These are phyloP conservation scores for Temnothorax longispinosus DNA, from an alignment of 1,140 invertebrate genomes.

Conservation along the genomic window DNA sequence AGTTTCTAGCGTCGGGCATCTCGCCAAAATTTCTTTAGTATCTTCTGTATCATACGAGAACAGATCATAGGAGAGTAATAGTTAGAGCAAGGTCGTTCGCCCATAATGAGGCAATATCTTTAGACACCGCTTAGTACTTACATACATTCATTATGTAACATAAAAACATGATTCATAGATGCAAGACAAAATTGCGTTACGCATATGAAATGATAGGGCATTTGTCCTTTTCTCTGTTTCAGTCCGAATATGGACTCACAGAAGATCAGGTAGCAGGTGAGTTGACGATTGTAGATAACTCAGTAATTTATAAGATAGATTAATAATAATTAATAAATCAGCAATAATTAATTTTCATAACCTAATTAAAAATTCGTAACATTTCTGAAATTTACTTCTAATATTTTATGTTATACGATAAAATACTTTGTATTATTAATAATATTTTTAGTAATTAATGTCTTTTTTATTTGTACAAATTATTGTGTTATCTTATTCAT, in stretches of 20 bases:
- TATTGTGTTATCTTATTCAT: not conserved
- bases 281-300: conserved; percentile 57
- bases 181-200: not conserved
- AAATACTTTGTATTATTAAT: not conserved
- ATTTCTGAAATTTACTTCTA: not conserved
- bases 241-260: conserved; percentile 94
- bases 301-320: not conserved
- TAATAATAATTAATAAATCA: not conserved
- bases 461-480: not conserved
- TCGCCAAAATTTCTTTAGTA: conserved; percentile 67
- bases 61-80: conserved; percentile 6
- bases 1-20: conserved; percentile 67
- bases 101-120: not conserved
- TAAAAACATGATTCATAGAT: not conserved
- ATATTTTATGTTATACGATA: not conserved
- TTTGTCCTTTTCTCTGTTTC: conserved; percentile 82
- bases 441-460: not conserved
- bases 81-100: conserved; percentile 28
- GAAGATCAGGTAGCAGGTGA: conserved; percentile 94
- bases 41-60: conserved; percentile 31
- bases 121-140: not conserved
- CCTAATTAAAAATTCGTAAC: not conserved
- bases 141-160: not conserved
- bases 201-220: not conserved
- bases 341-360: not conserved